A percentile compares a stretch with the other conserved stretches of the same genome.
Conservation (phyloP, 2,888 invertebrate species). For the Drosophila testacea region DNA sequence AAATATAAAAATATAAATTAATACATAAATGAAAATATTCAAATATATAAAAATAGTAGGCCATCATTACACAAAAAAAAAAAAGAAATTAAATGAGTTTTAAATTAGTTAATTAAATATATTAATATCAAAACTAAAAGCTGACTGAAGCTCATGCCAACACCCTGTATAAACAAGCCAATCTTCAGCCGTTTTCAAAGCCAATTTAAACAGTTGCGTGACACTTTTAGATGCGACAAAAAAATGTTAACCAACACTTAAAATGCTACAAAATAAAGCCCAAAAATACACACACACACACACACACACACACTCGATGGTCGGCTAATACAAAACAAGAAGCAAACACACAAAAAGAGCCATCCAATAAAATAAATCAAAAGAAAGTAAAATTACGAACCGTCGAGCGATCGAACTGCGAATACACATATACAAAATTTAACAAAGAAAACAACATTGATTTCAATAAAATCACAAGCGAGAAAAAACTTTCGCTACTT, state of each 20-base stretch:
- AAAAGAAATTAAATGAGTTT: no score
- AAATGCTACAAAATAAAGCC: conserved; percentile 21
- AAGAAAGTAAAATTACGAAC: conserved; percentile 77
- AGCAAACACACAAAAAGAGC: conserved; percentile 23
- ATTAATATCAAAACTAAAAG: not conserved
- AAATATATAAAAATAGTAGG: no score
- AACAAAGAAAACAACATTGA: conserved; percentile 41
- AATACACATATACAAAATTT: conserved; percentile 20
- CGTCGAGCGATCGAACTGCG: conserved; percentile 51
- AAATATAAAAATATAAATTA: no score
- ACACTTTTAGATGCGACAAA: no score
- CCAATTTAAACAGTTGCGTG: no score
- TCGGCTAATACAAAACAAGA: conserved; percentile 25
- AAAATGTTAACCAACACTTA: conserved; percentile 9
- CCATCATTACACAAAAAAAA: no score
- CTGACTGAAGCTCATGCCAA: not conserved
- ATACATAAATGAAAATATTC: no score
- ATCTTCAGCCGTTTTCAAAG: not conserved
- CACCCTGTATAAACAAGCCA: conserved; percentile 31
- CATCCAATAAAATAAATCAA: conserved; percentile 67
- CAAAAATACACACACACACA: conserved; percentile 13
- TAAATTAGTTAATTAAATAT: no score
- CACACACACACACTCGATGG: not conserved
- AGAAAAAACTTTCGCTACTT: conserved; percentile 79
- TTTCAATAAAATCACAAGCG: conserved; percentile 71